A percentile compares a stretch with the other conserved stretches of the same genome.
These are phyloP conservation scores for Aptenodytes forsteri DNA, from an alignment of 2,113 vertebrate species.

Conservation along the genomic window DNA sequence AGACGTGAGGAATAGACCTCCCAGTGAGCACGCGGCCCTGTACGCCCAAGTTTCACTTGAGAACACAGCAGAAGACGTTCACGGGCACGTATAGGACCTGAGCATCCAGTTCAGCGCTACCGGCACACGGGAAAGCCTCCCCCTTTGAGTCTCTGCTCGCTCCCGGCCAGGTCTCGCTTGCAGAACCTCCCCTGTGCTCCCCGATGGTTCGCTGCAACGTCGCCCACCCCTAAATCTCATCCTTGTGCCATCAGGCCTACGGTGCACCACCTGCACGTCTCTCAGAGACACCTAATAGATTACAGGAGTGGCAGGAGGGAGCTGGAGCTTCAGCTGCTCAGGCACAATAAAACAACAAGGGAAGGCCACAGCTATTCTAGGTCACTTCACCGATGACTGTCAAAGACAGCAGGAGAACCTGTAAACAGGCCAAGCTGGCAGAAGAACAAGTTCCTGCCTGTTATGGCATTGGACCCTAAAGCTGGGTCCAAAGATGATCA, in stretches of 20 bases:
- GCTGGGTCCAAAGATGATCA: not conserved
- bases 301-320: not conserved
- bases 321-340: not conserved
- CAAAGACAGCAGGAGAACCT: not conserved
- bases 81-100: accelerated
- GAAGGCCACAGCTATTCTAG: not conserved
- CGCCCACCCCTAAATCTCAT: no score
- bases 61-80: accelerated
- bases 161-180: not conserved
- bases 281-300: not conserved
- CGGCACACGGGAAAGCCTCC: accelerated
- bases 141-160: accelerated
- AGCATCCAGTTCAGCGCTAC: accelerated
- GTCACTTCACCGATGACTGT: not conserved
- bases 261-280: accelerated
- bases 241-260: not conserved
- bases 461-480: not conserved
- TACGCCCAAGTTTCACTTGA: accelerated
- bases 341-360: not conserved
- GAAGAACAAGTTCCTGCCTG: not conserved
- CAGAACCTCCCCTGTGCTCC: not conserved
- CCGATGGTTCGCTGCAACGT: not conserved
- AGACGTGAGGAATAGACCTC: accelerated
- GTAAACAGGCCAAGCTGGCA: not conserved
- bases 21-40: accelerated